phyloP scores from a whole-genome alignment of 2,113 vertebrate species.

The Hepsetus odoe region DNA sequence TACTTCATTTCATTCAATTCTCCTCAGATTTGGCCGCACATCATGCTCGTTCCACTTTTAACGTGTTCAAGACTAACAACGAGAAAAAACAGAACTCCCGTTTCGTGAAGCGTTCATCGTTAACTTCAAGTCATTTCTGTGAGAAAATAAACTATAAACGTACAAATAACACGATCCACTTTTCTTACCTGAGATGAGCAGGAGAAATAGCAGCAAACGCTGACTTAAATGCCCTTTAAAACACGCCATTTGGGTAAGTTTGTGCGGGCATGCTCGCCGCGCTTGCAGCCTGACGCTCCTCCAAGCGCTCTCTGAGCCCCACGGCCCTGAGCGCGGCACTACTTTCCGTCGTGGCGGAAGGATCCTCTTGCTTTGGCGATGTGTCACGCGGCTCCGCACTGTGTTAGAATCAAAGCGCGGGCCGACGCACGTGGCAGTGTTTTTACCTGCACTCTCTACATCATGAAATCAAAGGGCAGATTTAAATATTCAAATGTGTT shows the following conservation, averaged over 20 bases:
- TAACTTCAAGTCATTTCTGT: too few relatives aligned
- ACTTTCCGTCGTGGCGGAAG: slow-evolving; percentile 49
- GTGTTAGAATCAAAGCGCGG: not conserved
- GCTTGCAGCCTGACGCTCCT: slow-evolving; percentile 46
- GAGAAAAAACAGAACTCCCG: too few relatives aligned
- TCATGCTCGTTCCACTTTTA: too few relatives aligned
- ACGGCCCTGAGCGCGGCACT: slow-evolving; percentile 55
- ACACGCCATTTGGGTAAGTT: slow-evolving; percentile 75
- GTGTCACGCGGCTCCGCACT: not conserved
- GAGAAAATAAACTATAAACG: too few relatives aligned
- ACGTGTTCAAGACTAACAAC: too few relatives aligned
- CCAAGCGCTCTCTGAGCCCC: slow-evolving; percentile 36
- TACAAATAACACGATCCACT: too few relatives aligned
- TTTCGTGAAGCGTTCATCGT: too few relatives aligned
- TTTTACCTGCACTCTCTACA: too few relatives aligned
- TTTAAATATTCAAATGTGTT: too few relatives aligned
- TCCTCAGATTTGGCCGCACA: too few relatives aligned
- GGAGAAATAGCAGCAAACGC: slow-evolving; percentile 70
- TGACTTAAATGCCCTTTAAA: slow-evolving; percentile 69
- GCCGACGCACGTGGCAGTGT: not conserved
- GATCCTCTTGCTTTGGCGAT: slow-evolving; percentile 5
- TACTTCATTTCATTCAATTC: too few relatives aligned
- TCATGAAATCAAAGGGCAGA: too few relatives aligned
- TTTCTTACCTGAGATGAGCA: slow-evolving; percentile 74
- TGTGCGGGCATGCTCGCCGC: slow-evolving; percentile 68